These are phyloP conservation scores for Urocynchramus pylzowi DNA, from an alignment of 2,113 vertebrate genomes.

Conservation along the genomic window DNA sequence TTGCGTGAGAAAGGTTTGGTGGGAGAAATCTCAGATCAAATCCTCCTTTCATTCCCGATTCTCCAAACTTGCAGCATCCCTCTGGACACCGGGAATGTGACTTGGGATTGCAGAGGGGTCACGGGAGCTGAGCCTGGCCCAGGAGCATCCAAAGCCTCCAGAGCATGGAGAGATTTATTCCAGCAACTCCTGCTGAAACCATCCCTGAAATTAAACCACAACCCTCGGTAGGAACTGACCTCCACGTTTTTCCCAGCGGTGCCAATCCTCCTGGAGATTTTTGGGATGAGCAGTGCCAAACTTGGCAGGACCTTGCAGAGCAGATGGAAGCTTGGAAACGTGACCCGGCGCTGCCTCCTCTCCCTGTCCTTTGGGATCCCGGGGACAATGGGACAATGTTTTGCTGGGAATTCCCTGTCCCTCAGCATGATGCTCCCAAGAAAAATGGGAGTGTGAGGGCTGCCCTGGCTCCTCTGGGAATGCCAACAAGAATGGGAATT, in stretches of 20 bases:
- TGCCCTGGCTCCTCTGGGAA: fast-evolving
- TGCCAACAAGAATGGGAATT: background rate
- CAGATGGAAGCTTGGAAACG: background rate
- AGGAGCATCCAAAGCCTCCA: background rate
- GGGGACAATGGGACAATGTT: background rate
- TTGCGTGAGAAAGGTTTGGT: background rate
- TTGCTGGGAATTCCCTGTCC: background rate
- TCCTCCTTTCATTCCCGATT: background rate
- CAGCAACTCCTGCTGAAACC: background rate
- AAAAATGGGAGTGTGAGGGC: background rate
- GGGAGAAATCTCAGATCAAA: background rate
- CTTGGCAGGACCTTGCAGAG: background rate
- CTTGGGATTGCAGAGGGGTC: background rate
- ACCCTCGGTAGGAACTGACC: background rate
- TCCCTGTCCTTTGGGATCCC: background rate
- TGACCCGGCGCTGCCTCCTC: background rate
- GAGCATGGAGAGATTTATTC: background rate
- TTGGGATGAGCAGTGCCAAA: background rate
- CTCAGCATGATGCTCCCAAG: background rate
- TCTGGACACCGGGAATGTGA: fast-evolving
- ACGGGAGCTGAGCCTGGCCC: background rate
- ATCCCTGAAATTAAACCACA: background rate
- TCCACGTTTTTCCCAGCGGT: background rate
- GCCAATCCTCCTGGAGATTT: background rate
- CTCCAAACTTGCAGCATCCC: background rate